Evolutionary conservation across 2,797 vertebrate genomes (phyloP).

Genomic region (Phrynocephalus vlangalii): DNA sequence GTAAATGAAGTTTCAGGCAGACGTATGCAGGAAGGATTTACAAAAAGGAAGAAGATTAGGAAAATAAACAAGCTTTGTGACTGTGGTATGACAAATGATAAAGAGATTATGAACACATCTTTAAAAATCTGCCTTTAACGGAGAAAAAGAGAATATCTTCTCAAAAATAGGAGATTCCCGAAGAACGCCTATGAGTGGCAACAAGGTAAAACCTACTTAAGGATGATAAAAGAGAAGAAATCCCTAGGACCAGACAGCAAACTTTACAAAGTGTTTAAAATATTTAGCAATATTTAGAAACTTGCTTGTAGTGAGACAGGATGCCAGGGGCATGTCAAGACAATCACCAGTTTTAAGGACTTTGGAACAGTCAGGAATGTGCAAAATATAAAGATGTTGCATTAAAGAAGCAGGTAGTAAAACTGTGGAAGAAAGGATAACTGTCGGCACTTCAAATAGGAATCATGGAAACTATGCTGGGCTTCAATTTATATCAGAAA

Average conservation of each 20-base stretch:
- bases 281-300: slow-evolving; percentile 38
- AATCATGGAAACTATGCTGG: neutral
- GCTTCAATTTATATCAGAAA: neutral
- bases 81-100: slow-evolving; percentile 9
- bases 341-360: neutral
- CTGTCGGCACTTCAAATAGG: neutral
- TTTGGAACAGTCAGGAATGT: slow-evolving; percentile 20
- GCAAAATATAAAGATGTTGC: slow-evolving; percentile 1
- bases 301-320: slow-evolving; percentile 14
- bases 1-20: neutral
- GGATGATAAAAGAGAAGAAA: slow-evolving; percentile 40
- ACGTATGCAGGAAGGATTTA: neutral
- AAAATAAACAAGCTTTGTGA: neutral
- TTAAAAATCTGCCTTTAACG: slow-evolving; percentile 22
- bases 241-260: slow-evolving; percentile 33
- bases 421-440: neutral
- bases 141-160: slow-evolving; percentile 21
- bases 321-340: slow-evolving; percentile 20
- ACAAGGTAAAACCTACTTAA: slow-evolving; percentile 29
- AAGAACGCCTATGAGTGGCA: slow-evolving; percentile 20
- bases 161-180: neutral
- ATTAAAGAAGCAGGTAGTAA: neutral
- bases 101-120: slow-evolving; percentile 21
- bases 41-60: neutral
- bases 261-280: slow-evolving; percentile 31